Base-by-base conservation (phyloP, 2,113 vertebrate species). In the Myrmecophaga tridactyla region DNA sequence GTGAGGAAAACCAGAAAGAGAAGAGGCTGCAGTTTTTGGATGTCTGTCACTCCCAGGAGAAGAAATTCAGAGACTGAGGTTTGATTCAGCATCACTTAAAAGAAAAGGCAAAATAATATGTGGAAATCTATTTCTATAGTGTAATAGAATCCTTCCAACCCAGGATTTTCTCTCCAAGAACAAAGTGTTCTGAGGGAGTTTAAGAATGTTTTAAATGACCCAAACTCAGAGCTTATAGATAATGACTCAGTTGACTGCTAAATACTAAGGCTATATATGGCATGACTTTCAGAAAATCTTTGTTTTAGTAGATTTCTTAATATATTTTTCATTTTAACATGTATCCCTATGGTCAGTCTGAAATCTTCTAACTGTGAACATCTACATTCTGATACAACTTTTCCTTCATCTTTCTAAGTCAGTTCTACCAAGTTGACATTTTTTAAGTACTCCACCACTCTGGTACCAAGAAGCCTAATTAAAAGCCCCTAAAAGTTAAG, bases 21-120 rank as follows among this genome's bases (percentile, higher is more conserved):
- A 36, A 96, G 39, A 63, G 86, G 92, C 56, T 21, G 41, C 27
- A 86, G 18, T 20, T 34, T 75, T 46, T 92, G 43, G 14, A 31
- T 94, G 12, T 93, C 86, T 31, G 90, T 96, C 27, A 96, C 41
- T 84, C 65, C 58, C 43, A 97, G 72, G 4, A 97, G 85, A 41
- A 97, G 18, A 95, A 97, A 97, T 67, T 94, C 90, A 70, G 46
- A 39, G 43, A 90, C 67, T 39, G 48, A 87, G 0, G 95, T 96
- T 51, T 92, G 89, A 81, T 97, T 97, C 17, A 27, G n/a, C 96
- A 84, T 97, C 18, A 27, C 94, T 87, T 51, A 12, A 86, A 81
- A 84, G 8, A 89, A 86, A 41, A 92, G 31, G 72, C 4, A 62
- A 78, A 27, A 58, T 23, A 48, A 9, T 27, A 29, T 48, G 13